Base-by-base conservation (phyloP, 2,113 vertebrate species). In the Dasyornis broadbenti region DNA sequence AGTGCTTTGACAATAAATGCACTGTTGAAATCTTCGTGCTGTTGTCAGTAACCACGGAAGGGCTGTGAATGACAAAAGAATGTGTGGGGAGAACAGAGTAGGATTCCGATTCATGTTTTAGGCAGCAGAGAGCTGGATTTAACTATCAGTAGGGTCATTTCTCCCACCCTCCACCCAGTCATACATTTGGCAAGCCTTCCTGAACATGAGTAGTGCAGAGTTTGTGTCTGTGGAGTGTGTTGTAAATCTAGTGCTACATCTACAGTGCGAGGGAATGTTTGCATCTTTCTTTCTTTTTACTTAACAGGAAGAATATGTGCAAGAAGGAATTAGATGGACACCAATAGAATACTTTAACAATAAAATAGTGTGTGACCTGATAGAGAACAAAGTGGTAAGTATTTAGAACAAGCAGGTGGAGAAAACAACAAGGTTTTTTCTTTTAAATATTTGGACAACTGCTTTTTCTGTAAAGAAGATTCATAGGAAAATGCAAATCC, bases 261-360 rank as follows among this genome's bases (percentile, higher is more conserved):
- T 65, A 26, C 6, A 9, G 54, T 65, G 50, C 71, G 28, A 40
- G 68, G 21, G 45, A 65, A 61, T 73, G 63, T 87, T 53, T 91
- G 50, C 63, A n/a, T 89, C 63, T 82, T 30, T 31, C 47, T 47
- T 76, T 59, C 50, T 89, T 94, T 96, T 56, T 93, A 9, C 76
- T 71, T 86, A 89, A 52, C 71, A 99, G 99, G 99, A 99, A 94
- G 99, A 99, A 90, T 99, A 99, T 3, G 98, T 99, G 64, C 99
- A 99, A 91, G 99, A 99, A 95, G 99, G 99, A 85, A 99, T 99
- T 78, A 98, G 98, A 64, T 99, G 99, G 99, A 99, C 98, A 9
- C 97, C 98, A 28, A 99, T 99, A 45, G 99, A 99, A 5, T 99
- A 99, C 93, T 99, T 99, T 64, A 99, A 99, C 97, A 99, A 99